Conservation (phyloP, 2,888 invertebrate species). For the Dioctria linearis region DNA sequence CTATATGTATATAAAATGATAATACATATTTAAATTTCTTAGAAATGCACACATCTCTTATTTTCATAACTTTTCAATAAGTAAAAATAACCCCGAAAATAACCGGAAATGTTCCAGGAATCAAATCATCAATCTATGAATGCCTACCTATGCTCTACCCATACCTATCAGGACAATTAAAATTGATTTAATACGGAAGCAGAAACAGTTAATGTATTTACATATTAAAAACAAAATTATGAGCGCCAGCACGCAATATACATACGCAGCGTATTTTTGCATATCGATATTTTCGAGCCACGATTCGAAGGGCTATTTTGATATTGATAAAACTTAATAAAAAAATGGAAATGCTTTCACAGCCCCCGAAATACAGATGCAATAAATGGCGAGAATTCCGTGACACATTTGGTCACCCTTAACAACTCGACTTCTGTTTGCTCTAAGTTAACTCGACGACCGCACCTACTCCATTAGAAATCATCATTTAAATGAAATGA, state of each 20-base stretch:
- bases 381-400: conserved; percentile 21
- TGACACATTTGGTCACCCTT: conserved; percentile 42
- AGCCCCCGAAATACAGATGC: not conserved
- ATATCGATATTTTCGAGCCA: conserved; percentile 30
- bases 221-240: conserved; percentile 19
- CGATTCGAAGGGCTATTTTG: not conserved
- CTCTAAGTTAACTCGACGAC: conserved; percentile 24
- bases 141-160: not conserved
- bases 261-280: conserved; percentile 12
- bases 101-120: conserved; percentile 5
- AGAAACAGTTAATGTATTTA: conserved; percentile 20
- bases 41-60: too few relatives aligned
- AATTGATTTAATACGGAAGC: conserved; percentile 38
- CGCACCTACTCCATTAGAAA: conserved; percentile 32
- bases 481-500: conserved; percentile 2
- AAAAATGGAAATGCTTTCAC: conserved; percentile 27
- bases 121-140: conserved; percentile 2
- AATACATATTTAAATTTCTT: too few relatives aligned
- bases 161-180: conserved; percentile 28
- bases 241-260: not conserved
- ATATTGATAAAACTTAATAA: conserved; percentile 36
- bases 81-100: too few relatives aligned
- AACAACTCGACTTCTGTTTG: not conserved
- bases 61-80: too few relatives aligned
- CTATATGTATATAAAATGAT: too few relatives aligned